Evolutionary conservation across 2,797 vertebrate genomes (phyloP), one percentile per base, ranked within the genome.

Genomic region (Onychomys leucogaster): DNA sequence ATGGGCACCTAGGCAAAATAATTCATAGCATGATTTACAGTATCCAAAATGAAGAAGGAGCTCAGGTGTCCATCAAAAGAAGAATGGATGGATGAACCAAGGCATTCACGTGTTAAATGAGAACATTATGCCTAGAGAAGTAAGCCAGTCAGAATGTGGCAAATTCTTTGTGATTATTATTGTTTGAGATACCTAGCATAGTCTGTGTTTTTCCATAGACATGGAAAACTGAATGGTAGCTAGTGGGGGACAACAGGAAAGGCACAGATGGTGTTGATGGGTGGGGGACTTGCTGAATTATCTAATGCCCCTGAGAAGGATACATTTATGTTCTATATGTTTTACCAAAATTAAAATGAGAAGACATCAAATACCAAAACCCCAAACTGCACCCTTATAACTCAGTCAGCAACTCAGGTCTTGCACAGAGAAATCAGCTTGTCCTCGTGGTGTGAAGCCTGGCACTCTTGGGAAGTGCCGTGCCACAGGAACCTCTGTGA

Each of bases 271-370:
- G 34, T 29, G 37, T 3, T 55, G 9, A 14, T 65, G 46, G 25
- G 49, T 49, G 2, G 6, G 16, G 21, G 46, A 9, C 8, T n/a
- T 7, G 0, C 6, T 90, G 83, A 46, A 49, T 67, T 67, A 49
- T 63, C 41, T 67, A 67, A 67, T 23, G 61, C 43, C 46, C 32
- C 46, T 27, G 46, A 69, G 83, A 69, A 21, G 21, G 83, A 69
- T 69, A n/a, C 43, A 69, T 25, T 86, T 78, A 17, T 90, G 37
- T 14, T 67, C 41, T 10, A 4, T 63, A 0, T 57, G 61, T 63
- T 71, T 78, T 82, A 73, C 69, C 11, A 78, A 46, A 89, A 41
- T 89, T 91, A 73, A 91, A 95, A 75, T 29, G 37, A 88, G 85
- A 96, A 92, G 55, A 80, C 61, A 49, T 63, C 13, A 41, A 69